phyloP scores from a whole-genome alignment of 35 echinoderm and acorn worm species.

The Heliocidaris erythrogramma region DNA sequence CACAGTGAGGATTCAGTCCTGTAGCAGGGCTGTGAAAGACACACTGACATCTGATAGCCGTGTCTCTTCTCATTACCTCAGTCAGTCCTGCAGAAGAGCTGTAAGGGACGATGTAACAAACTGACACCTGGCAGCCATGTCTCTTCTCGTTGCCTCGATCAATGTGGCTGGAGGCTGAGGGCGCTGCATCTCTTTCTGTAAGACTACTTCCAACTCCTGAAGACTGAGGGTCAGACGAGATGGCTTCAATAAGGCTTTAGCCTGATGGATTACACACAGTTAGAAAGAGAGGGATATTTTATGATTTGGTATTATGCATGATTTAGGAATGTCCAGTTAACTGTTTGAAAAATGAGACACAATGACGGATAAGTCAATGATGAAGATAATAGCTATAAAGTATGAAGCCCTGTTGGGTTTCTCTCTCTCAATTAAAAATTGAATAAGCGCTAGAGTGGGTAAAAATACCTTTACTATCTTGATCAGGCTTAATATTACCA shows the following conservation, averaged over 20 bases:
- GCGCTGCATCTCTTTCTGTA: conserved; percentile 40
- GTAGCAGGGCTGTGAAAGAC: background rate
- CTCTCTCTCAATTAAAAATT: too few relatives aligned
- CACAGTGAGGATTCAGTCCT: background rate
- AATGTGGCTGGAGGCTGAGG: conserved; percentile 11
- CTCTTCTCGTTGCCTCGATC: background rate
- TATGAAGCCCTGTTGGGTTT: too few relatives aligned
- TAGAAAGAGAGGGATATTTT: background rate
- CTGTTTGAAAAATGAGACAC: too few relatives aligned
- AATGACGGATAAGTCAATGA: too few relatives aligned
- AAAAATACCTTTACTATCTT: too few relatives aligned
- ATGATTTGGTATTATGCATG: background rate
- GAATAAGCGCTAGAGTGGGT: too few relatives aligned
- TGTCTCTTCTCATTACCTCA: background rate
- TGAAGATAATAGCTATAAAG: too few relatives aligned
- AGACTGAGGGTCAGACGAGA: conserved; percentile 46
- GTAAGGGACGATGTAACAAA: background rate
- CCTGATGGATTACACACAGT: background rate
- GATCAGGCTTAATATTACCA: too few relatives aligned
- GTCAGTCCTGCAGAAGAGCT: conserved; percentile 23
- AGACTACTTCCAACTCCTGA: conserved; percentile 10
- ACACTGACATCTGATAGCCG: background rate
- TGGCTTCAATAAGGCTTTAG: conserved; percentile 50
- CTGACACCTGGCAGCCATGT: conserved; percentile 26
- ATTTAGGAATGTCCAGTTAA: too few relatives aligned